These are phyloP conservation scores for Pedetes capensis DNA, from an alignment of 2,113 vertebrate species.

Conservation along the genomic window DNA sequence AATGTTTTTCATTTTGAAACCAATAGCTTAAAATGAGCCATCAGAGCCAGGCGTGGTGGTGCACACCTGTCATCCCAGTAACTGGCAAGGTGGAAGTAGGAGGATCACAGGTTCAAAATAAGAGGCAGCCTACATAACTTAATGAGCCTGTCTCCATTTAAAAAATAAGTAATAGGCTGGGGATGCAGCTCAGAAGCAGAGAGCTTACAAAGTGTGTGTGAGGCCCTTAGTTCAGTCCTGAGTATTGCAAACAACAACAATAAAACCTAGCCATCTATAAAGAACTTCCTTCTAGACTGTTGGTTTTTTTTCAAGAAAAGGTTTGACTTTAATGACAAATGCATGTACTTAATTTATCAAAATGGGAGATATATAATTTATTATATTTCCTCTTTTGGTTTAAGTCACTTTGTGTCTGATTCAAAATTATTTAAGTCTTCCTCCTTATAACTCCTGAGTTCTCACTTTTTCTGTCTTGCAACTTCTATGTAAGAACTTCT, in stretches of 20 bases:
- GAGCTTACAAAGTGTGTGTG: too few relatives aligned
- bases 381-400: not conserved
- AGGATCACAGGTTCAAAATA: too few relatives aligned
- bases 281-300: not conserved
- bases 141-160: too few relatives aligned
- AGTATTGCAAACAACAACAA: too few relatives aligned
- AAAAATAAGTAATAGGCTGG: too few relatives aligned
- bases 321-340: not conserved
- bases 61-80: too few relatives aligned
- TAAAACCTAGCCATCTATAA: not conserved
- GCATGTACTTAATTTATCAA: not conserved
- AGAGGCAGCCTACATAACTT: too few relatives aligned
- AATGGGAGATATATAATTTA: not conserved
- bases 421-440: not conserved
- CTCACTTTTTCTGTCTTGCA: not conserved
- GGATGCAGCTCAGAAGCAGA: too few relatives aligned
- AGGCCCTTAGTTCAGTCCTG: too few relatives aligned
- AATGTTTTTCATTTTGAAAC: slow-evolving; percentile 24
- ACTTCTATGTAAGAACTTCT: not conserved
- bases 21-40: not conserved
- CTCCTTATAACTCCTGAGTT: not conserved
- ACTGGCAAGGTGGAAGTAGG: too few relatives aligned
- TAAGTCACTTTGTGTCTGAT: not conserved
- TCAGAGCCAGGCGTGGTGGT: too few relatives aligned
- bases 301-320: not conserved